A percentile compares a stretch with the other conserved stretches of the same genome.
Evolutionary conservation across 1,140 invertebrate species (phyloP).

Genomic region (Semibalanus balanoides): DNA sequence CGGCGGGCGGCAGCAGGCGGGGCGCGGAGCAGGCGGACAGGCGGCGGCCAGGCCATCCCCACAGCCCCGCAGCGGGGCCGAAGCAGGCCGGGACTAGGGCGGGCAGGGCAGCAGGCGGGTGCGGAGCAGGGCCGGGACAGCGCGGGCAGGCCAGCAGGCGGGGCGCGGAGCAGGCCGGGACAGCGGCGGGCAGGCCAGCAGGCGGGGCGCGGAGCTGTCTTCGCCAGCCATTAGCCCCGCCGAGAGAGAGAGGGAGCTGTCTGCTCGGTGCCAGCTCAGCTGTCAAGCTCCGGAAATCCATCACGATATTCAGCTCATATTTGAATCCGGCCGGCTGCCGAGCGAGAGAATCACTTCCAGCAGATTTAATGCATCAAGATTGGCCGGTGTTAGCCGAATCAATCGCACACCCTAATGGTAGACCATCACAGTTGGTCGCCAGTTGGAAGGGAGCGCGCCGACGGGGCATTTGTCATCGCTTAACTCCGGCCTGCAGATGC

Average conservation of each 20-base stretch:
- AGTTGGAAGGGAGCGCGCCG: background rate
- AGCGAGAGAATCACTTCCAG: background rate
- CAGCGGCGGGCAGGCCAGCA: too few species aligned
- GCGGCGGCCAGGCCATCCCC: too few species aligned
- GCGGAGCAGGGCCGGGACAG: too few species aligned
- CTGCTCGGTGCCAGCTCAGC: background rate
- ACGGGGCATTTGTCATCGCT: background rate
- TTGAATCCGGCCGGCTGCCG: background rate
- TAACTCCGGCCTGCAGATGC: background rate
- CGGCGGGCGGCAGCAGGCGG: too few species aligned
- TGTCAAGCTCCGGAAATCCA: background rate
- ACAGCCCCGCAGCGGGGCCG: too few species aligned
- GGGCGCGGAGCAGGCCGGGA: too few species aligned
- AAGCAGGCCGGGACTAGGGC: too few species aligned
- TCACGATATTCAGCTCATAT: background rate
- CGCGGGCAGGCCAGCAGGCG: too few species aligned
- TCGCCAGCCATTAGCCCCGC: background rate
- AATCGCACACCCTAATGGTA: background rate
- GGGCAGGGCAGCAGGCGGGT: too few species aligned
- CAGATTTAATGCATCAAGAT: background rate
- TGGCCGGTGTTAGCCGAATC: background rate
- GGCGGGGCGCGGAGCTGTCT: background rate
- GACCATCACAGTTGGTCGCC: background rate
- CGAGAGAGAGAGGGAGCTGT: background rate
- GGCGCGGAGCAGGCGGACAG: too few species aligned